Base-by-base conservation (phyloP, 2,888 invertebrate species). In the Conus canariensis region DNA sequence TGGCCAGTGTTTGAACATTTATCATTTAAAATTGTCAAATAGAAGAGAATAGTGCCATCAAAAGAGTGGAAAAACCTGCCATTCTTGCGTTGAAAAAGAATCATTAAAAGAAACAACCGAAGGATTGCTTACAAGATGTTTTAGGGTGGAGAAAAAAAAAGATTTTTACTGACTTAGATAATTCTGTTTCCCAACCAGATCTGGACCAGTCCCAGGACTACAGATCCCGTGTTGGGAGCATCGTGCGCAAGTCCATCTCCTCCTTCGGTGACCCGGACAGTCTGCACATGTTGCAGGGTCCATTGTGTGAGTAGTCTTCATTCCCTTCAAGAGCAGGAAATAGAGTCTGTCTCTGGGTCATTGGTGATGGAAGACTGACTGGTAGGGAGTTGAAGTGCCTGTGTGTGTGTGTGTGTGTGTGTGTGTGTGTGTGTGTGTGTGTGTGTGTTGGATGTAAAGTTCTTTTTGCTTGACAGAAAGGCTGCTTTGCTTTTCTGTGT, bases 181-280 rank as follows among this genome's bases (percentile, higher is more conserved):
- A 45, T 45, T 45, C 45, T 45, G 45, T 45, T 45, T 45, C 45
- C 45, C 45, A 64, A 14, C 25, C 86, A 86, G 86, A 86, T 45
- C 8, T 19, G 1, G 86, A 86, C 25, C 60, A 83, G 7, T 83
- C 82, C 25, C 60, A 60, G 60, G 77, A 60, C 22, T 56, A 80
- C 64, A 25, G 97, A 67, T 96, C 96, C 67, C 97, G 97, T 93
- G 96, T 97, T 90, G 97, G 97, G 70, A 97, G 97, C 95, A 98
- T 98, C 94, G 97, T 98, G 2, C 97, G 97, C 88, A 97, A 97
- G 93, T 97, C 97, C 22, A 8, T 95, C 95, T 3, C 93, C 94
- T 77, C 89, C 64, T 74, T 90, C 67, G 58, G 74, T n/a, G 88
- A 88, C 70, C 56, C 90, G 64, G 85, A 92, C 45, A 93, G 92